phyloP scores from a whole-genome alignment of 2,888 invertebrate species.

The Pimpla rufipes region DNA sequence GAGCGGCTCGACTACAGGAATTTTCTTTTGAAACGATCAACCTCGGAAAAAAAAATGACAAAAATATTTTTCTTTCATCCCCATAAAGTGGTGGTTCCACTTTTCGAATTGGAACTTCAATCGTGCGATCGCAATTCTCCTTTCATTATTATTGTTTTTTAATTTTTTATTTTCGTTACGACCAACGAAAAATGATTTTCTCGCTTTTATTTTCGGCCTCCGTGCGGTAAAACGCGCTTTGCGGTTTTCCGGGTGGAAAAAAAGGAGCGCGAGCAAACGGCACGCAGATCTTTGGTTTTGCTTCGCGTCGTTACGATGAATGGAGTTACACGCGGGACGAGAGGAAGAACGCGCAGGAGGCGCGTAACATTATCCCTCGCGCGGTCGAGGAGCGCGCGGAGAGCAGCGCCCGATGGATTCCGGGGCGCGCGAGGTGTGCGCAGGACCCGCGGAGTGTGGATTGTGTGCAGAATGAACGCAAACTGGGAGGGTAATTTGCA shows the following conservation, averaged over 20 bases:
- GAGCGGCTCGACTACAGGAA: no score
- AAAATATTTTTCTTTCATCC: no score
- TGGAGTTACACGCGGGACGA: constrained; percentile 68
- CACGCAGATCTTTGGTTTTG: constrained; percentile 42
- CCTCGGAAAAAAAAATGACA: no score
- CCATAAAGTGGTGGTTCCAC: no score
- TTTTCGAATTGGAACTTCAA: no score
- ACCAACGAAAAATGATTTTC: no score
- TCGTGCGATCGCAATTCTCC: no score
- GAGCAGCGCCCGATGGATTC: constrained; percentile 76
- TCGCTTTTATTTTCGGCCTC: not conserved
- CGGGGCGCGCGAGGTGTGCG: constrained; percentile 79
- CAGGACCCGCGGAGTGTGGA: constrained; percentile 78
- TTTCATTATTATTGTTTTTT: no score
- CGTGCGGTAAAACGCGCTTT: constrained; percentile 30
- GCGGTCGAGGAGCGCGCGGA: constrained; percentile 19
- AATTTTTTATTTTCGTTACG: no score
- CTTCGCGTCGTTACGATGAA: constrained; percentile 72
- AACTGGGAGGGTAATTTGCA: constrained; percentile 86
- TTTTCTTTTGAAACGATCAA: no score
- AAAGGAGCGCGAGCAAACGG: constrained; percentile 67
- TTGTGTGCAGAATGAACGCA: constrained; percentile 85
- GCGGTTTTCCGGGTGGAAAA: constrained; percentile 67
- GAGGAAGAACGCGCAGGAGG: constrained; percentile 16
- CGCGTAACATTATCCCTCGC: constrained; percentile 75